These are phyloP conservation scores for Perizoma affinitatum DNA, from an alignment of 2,888 invertebrate species.

Conservation along the genomic window DNA sequence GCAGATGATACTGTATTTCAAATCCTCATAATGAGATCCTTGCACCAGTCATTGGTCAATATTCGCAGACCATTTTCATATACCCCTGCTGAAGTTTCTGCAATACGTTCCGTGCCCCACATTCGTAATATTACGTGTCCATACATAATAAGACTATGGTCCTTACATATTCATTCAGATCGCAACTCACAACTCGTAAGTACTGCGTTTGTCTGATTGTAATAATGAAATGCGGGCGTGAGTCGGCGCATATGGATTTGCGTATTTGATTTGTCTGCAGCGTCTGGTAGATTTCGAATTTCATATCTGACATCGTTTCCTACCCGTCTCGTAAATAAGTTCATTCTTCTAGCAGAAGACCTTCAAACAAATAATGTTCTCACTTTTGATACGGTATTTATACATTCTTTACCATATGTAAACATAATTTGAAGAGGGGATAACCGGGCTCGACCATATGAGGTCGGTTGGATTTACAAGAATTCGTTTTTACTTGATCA, in stretches of 20 bases:
- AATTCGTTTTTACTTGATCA: too few relatives aligned
- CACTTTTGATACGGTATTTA: too few relatives aligned
- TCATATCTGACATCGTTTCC: background rate
- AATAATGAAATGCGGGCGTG: slow-evolving; percentile 51
- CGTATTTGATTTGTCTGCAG: slow-evolving; percentile 37
- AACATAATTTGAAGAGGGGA: too few relatives aligned
- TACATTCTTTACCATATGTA: too few relatives aligned
- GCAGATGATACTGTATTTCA: too few relatives aligned
- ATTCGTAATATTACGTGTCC: slow-evolving; percentile 46
- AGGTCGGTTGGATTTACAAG: too few relatives aligned
- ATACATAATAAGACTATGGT: slow-evolving; percentile 46
- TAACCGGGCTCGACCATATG: too few relatives aligned
- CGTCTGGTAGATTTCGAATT: slow-evolving; percentile 20
- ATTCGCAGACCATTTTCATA: background rate
- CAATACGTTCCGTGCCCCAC: slow-evolving; percentile 20
- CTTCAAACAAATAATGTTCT: too few relatives aligned
- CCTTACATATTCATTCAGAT: slow-evolving; percentile 55
- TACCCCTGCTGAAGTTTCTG: slow-evolving; percentile 5
- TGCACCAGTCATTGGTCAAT: too few relatives aligned
- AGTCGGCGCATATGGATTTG: slow-evolving; percentile 42
- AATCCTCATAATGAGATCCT: too few relatives aligned
- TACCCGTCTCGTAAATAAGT: background rate
- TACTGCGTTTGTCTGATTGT: slow-evolving; percentile 44
- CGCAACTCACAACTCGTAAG: slow-evolving; percentile 48
- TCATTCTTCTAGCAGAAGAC: background rate